These are phyloP conservation scores for Sanderia malayensis DNA, from an alignment of 30 jellyfish, hydroid and myxozoan species.

Conservation along the genomic window DNA sequence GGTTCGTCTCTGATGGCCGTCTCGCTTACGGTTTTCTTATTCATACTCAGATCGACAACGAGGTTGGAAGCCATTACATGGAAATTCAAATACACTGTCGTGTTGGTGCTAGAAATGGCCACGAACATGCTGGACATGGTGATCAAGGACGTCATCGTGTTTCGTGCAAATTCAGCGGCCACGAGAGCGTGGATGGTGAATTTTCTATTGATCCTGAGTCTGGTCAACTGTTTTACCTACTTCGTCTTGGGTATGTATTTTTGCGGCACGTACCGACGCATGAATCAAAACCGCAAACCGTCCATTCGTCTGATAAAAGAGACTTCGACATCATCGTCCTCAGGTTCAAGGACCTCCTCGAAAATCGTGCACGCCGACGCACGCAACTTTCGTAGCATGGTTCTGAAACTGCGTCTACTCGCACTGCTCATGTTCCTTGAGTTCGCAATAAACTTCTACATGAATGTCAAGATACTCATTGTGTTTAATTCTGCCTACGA, in stretches of 20 bases:
- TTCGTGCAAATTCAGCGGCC: background rate
- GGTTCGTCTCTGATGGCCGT: constrained; percentile 33
- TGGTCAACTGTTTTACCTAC: constrained; percentile 13
- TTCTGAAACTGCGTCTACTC: constrained; percentile 24
- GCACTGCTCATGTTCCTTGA: constrained; percentile 25
- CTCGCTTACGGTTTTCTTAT: constrained; percentile 31
- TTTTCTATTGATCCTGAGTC: constrained; percentile 17
- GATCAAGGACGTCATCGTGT: constrained; percentile 26
- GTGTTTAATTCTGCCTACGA: constrained; percentile 6
- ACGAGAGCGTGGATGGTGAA: constrained; percentile 12
- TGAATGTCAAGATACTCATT: constrained; percentile 20
- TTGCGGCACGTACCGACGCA: constrained; percentile 43
- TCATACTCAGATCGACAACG: constrained; percentile 48
- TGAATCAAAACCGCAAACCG: constrained; percentile 48
- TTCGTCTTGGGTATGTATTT: constrained; percentile 26
- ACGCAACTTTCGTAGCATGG: constrained; percentile 42
- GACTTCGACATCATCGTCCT: constrained; percentile 2
- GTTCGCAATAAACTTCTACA: constrained; percentile 21
- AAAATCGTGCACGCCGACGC: constrained; percentile 47
- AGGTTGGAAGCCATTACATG: constrained; percentile 39
- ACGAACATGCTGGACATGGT: constrained; percentile 8
- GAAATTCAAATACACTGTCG: constrained; percentile 37
- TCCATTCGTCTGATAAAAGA: constrained; percentile 40
- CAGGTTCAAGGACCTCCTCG: no score
- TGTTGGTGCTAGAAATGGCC: constrained; percentile 1